A percentile compares a stretch with the other conserved stretches of the same genome.
These are phyloP conservation scores for Hipposideros armiger DNA, from an alignment of 2,113 vertebrate genomes.

Conservation along the genomic window DNA sequence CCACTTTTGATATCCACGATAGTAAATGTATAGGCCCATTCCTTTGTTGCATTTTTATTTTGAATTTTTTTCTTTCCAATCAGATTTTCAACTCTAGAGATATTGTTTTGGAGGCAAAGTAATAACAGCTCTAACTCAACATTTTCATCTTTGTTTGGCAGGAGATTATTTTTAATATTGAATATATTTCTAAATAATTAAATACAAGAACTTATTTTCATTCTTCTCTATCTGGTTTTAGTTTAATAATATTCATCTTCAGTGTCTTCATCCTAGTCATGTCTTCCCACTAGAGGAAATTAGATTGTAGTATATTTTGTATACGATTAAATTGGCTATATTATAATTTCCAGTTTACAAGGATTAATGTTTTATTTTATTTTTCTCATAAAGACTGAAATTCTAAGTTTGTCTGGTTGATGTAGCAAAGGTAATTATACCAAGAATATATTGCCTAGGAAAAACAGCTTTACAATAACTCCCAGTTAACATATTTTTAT, in stretches of 20 bases:
- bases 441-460: conserved; percentile 63
- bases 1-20: not conserved
- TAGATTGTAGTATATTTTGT: conserved; percentile 63
- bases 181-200: conserved; percentile 70
- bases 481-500: conserved; percentile 67
- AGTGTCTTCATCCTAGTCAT: not conserved
- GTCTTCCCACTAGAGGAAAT: conserved; percentile 59
- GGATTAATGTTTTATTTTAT: conserved; percentile 69
- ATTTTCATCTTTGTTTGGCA: conserved; percentile 58
- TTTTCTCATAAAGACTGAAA: conserved; percentile 66
- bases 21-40: not conserved
- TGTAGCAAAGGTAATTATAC: conserved; percentile 67
- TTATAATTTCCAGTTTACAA: conserved; percentile 53
- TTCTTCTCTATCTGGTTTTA: not conserved
- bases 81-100: not conserved
- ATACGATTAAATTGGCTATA: conserved; percentile 47
- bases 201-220: conserved; percentile 57
- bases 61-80: not conserved
- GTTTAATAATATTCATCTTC: conserved; percentile 62
- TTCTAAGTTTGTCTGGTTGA: conserved; percentile 39
- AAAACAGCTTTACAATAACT: conserved; percentile 36
- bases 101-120: not conserved
- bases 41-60: not conserved
- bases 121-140: conserved; percentile 56
- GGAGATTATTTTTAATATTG: conserved; percentile 63